These are phyloP conservation scores for Papilio machaon DNA, from an alignment of 1,140 invertebrate species.

Conservation along the genomic window DNA sequence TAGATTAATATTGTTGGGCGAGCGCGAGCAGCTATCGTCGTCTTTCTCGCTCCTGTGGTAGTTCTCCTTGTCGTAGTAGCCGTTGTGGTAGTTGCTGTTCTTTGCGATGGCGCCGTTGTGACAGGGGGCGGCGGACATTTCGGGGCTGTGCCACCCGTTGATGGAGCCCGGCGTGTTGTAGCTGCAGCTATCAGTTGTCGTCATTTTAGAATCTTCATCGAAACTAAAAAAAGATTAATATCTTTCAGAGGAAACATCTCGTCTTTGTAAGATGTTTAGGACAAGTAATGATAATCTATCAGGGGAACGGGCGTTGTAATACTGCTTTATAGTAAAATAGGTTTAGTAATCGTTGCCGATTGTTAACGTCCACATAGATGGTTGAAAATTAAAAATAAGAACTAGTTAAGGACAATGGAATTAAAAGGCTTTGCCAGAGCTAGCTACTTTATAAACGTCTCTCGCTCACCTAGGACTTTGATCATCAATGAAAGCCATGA, in stretches of 20 bases:
- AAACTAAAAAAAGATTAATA: slow-evolving; percentile 62
- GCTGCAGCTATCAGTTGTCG: slow-evolving; percentile 78
- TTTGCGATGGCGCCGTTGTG: slow-evolving; percentile 76
- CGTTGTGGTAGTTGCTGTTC: slow-evolving; percentile 68
- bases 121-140: slow-evolving; percentile 60
- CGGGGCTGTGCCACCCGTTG: slow-evolving; percentile 81
- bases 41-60: slow-evolving; percentile 66
- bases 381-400: too few relatives aligned
- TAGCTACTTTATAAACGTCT: not conserved
- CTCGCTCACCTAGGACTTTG: slow-evolving; percentile 84
- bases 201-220: slow-evolving; percentile 82
- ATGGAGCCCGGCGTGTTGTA: slow-evolving; percentile 78
- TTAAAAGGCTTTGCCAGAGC: too few relatives aligned
- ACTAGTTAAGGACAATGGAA: too few relatives aligned
- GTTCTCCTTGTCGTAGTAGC: slow-evolving; percentile 70
- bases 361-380: too few relatives aligned
- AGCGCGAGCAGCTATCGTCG: slow-evolving; percentile 63
- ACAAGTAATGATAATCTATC: too few relatives aligned
- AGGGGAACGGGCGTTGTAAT: too few relatives aligned
- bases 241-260: not conserved
- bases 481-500: slow-evolving; percentile 85
- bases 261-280: too few relatives aligned
- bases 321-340: too few relatives aligned
- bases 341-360: too few relatives aligned
- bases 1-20: slow-evolving; percentile 77